Conservation (phyloP, 2,888 invertebrate species). For the Spodoptera exigua region DNA sequence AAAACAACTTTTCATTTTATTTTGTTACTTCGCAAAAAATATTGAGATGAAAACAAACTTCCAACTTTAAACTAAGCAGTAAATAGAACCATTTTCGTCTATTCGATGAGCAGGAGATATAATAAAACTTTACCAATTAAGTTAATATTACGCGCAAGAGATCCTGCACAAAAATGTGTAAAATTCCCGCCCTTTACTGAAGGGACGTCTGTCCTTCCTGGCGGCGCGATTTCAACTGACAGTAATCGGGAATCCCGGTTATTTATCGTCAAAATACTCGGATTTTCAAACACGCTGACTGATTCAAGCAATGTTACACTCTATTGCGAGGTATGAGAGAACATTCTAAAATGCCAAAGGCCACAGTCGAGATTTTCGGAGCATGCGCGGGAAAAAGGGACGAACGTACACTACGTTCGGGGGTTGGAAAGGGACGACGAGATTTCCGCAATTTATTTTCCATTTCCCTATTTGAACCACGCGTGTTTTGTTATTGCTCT, state of each 20-base stretch:
- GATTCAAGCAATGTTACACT: slow-evolving; percentile 56
- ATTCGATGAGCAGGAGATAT: slow-evolving; percentile 15
- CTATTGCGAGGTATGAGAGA: slow-evolving; percentile 63
- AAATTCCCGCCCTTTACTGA: slow-evolving; percentile 15
- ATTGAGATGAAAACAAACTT: slow-evolving; percentile 32
- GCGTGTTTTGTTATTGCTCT: slow-evolving; percentile 58
- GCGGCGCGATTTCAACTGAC: slow-evolving; percentile 70
- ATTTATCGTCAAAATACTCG: slow-evolving; percentile 58
- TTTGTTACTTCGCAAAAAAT: slow-evolving; percentile 15
- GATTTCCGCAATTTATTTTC: slow-evolving; percentile 58
- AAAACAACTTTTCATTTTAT: slow-evolving; percentile 16
- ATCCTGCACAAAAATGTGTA: slow-evolving; percentile 11
- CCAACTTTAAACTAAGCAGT: slow-evolving; percentile 21
- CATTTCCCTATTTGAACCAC: slow-evolving; percentile 61
- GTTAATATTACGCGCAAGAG: slow-evolving; percentile 7
- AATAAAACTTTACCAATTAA: slow-evolving; percentile 45
- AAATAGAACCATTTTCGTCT: slow-evolving; percentile 18
- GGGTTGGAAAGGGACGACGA: slow-evolving; percentile 60
- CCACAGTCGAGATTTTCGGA: slow-evolving; percentile 56
- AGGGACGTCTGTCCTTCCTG: slow-evolving; percentile 54
- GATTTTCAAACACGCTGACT: slow-evolving; percentile 52
- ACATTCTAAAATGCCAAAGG: slow-evolving; percentile 65
- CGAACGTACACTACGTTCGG: slow-evolving; percentile 30
- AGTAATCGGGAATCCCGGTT: slow-evolving; percentile 65
- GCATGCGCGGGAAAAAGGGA: slow-evolving; percentile 78